Evolutionary conservation across 2,113 vertebrate genomes (phyloP), one percentile per base, ranked within the genome.

Genomic region (Macaca mulatta): DNA sequence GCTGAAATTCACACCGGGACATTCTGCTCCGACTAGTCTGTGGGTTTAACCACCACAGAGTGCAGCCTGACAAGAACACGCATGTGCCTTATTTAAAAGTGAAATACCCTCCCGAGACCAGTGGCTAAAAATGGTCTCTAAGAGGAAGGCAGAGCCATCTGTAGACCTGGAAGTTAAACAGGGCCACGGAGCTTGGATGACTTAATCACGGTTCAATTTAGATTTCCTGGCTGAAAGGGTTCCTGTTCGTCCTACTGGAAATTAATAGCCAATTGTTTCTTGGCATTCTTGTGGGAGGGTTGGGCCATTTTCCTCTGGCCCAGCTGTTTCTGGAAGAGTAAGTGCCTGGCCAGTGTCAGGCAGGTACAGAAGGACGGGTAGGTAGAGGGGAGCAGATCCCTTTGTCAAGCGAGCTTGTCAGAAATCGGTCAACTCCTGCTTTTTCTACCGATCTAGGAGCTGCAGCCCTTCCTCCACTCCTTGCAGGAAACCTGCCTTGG

Each of bases 151-250:
- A 32, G 77, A 78, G n/a, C 52, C 45, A n/a, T 69, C 75, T 30
- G 5, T 12, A 43, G 64, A 32, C 50, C 52, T 79, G n/a, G 78
- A 81, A 61, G n/a, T 40, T 89, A 79, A 52, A 2, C 0, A 11
- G 38, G 50, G 32, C 70, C 57, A 7, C 23, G 20, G 57, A 80
- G 50, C 52, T 52, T 55, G 52, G 45, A 72, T 84, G 84, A 96
- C 87, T 89, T 85, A 78, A 97, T 70, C 52, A 11, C 59, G n/a
- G 67, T 85, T 90, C 84, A 81, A 27, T 86, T 96, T 57, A 96
- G 89, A 95, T 89, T 93, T 96, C 85, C 96, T 93, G 93, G 78
- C 85, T 77, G 67, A 90, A 74, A n/a, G 67, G 27, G 78, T 91
- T 93, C 96, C 93, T 91, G 91, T 74, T 43, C 48, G 0, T 55